Base-by-base conservation (phyloP, 2,888 invertebrate species). In the Ophion ellenae region DNA sequence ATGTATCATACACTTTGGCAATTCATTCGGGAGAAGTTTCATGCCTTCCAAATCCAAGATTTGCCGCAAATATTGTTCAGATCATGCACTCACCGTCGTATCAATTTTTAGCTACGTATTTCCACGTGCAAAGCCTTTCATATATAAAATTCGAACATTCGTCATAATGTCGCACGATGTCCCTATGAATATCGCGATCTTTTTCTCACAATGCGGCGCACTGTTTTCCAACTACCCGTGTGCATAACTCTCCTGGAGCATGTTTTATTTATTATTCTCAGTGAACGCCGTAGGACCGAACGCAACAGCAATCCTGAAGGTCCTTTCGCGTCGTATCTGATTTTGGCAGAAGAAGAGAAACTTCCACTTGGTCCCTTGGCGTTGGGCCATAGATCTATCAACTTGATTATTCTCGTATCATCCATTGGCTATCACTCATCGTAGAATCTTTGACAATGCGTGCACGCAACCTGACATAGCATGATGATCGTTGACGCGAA, bases 401-500 rank as follows among this genome's bases (percentile, higher is more conserved):
- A 86, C 88, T 89, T 91, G 92, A 92, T 92, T 92, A 92, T 92
- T 92, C 90, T 89, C 90, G 88, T 89, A 88, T 89, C 88, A 80
- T 83, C 77, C 71, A 53, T 64, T 63, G 83, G 61, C 73, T 85
- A 63, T 28, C 45, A 45, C 20, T 45, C 5, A 11, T 45, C 45
- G 61, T 6, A 11, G 40, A 63, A 36, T 45, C 67, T 63, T 53
- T 11, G 74, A 70, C 59, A 75, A 53, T 79, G n/a, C 70, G 45
- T 59, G n/a, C 36, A 7, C 20, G 36, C 32, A 57, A 28, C 47
- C 63, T 11, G 79, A 17, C 14, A 17, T 14, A 53, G 14, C 53
- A 53, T 14, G 53, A 53, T 53, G 53, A 5, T 53, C 17, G 3
- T 53, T 53, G 14, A 17, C 17, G 5, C 53, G 17, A 53, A 53